Evolutionary conservation across 2,888 invertebrate genomes (phyloP).

Genomic region (Idaea aversata): DNA sequence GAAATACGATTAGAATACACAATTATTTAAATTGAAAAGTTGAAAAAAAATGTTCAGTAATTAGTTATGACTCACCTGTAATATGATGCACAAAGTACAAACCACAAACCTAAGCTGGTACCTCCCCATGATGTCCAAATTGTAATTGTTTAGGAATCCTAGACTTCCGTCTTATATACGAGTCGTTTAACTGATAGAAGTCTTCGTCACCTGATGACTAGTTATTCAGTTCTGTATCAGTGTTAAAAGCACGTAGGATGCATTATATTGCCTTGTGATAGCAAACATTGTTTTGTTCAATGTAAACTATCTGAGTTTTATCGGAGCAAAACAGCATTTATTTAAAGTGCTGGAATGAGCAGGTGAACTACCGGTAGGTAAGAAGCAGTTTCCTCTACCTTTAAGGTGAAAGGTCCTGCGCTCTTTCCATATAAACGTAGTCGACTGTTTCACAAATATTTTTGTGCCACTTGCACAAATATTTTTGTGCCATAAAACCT

Average conservation of each 20-base stretch:
- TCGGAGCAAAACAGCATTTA: background rate
- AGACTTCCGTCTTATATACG: slow-evolving; percentile 21
- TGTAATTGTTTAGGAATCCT: background rate
- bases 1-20: background rate
- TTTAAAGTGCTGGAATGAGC: background rate
- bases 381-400: too few relatives aligned
- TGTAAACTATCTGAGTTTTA: slow-evolving; percentile 10
- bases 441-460: too few relatives aligned
- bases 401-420: too few relatives aligned
- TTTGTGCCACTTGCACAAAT: too few relatives aligned
- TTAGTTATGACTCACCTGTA: slow-evolving; percentile 8
- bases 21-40: background rate
- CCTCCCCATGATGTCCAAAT: background rate
- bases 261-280: slow-evolving; percentile 28
- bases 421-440: too few relatives aligned
- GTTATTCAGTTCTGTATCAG: slow-evolving; percentile 30
- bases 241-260: slow-evolving; percentile 41
- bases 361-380: background rate
- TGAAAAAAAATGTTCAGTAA: too few relatives aligned
- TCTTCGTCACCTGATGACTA: slow-evolving; percentile 42
- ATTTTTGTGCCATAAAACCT: too few relatives aligned
- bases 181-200: slow-evolving; percentile 22
- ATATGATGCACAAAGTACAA: background rate
- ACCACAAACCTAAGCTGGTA: background rate
- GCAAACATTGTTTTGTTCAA: slow-evolving; percentile 35